Percentiles rank a stretch among this genome's conserved stretches.
Conservation (phyloP, 2,888 invertebrate species). For the Notocelia uddmanniana region DNA sequence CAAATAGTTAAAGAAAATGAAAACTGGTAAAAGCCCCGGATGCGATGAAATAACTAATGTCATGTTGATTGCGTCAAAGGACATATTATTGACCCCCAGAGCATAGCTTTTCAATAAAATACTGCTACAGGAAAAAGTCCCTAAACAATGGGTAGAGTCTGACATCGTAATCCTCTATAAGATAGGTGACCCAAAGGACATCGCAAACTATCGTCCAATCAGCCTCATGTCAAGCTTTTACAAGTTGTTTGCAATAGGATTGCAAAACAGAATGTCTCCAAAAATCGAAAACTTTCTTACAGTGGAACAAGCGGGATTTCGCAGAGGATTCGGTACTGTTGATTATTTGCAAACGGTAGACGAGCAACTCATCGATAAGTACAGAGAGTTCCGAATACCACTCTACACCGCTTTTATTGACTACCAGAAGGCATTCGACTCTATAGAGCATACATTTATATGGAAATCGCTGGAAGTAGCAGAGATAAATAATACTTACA, state of each 20-base stretch:
- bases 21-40: too few species aligned
- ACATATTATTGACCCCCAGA: background rate
- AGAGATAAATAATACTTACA: background rate
- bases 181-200: background rate
- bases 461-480: too few species aligned
- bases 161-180: constrained; percentile 3
- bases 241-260: constrained; percentile 1
- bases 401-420: too few species aligned
- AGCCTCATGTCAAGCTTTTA: background rate
- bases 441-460: too few species aligned
- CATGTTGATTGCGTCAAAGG: background rate
- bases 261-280: background rate
- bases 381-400: too few species aligned
- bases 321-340: too few species aligned
- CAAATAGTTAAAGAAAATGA: background rate
- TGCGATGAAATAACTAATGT: background rate
- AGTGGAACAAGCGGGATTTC: too few species aligned
- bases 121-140: background rate
- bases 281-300: constrained; percentile 2
- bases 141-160: background rate
- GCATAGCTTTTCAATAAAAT: background rate
- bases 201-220: constrained; percentile 3
- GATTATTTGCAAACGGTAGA: background rate
- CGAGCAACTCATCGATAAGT: too few species aligned
- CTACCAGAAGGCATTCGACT: too few species aligned